These are phyloP conservation scores for Danionella dracula DNA, from an alignment of 2,797 vertebrate species.

Conservation along the genomic window DNA sequence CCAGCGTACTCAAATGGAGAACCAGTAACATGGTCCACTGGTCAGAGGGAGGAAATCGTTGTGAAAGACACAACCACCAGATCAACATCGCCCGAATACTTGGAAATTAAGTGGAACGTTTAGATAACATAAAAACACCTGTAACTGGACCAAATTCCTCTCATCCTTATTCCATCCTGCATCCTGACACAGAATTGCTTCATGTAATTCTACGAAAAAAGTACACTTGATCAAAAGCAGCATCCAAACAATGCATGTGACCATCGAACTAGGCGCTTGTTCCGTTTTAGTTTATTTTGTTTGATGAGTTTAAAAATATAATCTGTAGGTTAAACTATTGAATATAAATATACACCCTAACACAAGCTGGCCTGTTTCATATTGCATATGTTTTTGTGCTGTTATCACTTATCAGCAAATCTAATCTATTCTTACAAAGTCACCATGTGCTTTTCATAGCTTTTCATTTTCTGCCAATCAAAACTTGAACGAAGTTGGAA, in stretches of 20 bases:
- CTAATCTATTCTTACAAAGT: background rate
- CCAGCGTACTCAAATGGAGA: slow-evolving; percentile 37
- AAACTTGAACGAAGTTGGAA: background rate
- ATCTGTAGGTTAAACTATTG: background rate
- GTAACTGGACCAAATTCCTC: background rate
- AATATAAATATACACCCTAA: slow-evolving; percentile 24
- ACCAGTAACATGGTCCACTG: slow-evolving; percentile 30
- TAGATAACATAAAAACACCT: slow-evolving; percentile 5
- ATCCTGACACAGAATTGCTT: slow-evolving; percentile 44
- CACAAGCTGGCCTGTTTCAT: slow-evolving; percentile 47
- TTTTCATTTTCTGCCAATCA: background rate
- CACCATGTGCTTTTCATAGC: background rate
- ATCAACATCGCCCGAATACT: slow-evolving; percentile 47
- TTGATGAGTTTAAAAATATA: slow-evolving; percentile 1
- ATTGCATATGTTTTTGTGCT: background rate
- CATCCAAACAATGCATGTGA: slow-evolving; percentile 2
- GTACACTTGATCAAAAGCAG: slow-evolving; percentile 17
- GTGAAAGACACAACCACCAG: slow-evolving; percentile 52
- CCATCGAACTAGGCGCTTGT: background rate
- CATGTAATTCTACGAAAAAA: slow-evolving; percentile 44
- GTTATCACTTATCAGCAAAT: background rate
- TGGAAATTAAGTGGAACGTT: slow-evolving; percentile 58
- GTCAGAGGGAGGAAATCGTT: slow-evolving; percentile 34
- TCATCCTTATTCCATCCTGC: background rate
- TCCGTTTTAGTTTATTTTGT: background rate